Percentiles rank a stretch among this genome's conserved stretches.
phyloP scores from a whole-genome alignment of 2,797 vertebrate species.

The Zalophus californianus region DNA sequence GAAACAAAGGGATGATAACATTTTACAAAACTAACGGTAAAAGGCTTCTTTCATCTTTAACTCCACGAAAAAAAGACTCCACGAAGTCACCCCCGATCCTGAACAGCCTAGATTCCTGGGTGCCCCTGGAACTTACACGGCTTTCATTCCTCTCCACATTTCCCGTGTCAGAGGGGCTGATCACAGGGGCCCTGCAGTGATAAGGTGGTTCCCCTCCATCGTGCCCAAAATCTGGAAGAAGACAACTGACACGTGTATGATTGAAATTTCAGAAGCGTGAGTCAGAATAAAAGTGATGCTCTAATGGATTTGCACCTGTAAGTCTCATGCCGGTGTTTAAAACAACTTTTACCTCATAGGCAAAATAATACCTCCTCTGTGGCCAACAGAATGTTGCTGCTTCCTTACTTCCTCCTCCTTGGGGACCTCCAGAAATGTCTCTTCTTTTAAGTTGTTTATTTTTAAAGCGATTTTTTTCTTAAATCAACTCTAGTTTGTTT shows the following conservation, averaged over 20 bases:
- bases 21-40: background rate
- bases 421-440: slow-evolving; percentile 7
- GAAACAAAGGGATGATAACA: background rate
- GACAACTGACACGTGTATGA: background rate
- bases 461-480: background rate
- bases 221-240: background rate
- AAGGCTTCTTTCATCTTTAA: background rate
- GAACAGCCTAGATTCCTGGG: background rate
- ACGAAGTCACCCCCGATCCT: background rate
- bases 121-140: background rate
- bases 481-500: background rate
- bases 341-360: background rate
- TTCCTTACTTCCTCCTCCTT: slow-evolving; percentile 1
- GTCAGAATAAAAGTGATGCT: slow-evolving; percentile 7
- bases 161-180: background rate
- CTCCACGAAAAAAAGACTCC: background rate
- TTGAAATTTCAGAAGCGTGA: slow-evolving; percentile 7
- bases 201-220: background rate
- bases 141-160: background rate
- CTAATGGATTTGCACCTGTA: background rate
- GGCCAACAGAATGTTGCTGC: background rate
- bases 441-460: background rate
- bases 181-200: background rate
- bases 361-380: background rate
- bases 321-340: background rate